Evolutionary conservation across 2,888 invertebrate genomes (phyloP), one percentile per base, ranked within the genome.

Genomic region (Diploptera punctata): DNA sequence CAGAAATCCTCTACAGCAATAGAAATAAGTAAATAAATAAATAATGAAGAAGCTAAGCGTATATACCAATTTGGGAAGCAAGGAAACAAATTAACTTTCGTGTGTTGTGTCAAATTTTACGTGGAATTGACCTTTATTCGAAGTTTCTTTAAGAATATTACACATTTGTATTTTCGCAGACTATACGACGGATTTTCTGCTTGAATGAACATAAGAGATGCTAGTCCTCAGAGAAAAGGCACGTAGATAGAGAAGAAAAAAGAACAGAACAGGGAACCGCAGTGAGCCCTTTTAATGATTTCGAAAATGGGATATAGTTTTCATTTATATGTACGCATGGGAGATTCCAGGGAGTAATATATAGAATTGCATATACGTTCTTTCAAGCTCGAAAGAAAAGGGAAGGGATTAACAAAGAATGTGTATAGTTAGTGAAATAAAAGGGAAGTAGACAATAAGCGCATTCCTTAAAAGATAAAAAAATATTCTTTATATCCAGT

Each of bases 231-330:
- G 24, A 52, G 24, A 24, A 33, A 52, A 52, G 10, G 52, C 24
- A 52, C 1, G 24, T 1, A 7, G 7, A 7, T 7, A 33, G 33
- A 33, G 10, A 52, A 2, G 24, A 24, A 21, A 24, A 2, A 10
- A 13, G 52, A 52, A 52, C 24, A 47, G 47, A 47, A 47, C 7
- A 47, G 47, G 18, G 19, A 47, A 47, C 18, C 47, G 19, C 5
- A 47, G 47, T 18, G 7, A 2, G 47, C 13, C 24, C 5, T 52
- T 52, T 52, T 52, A 52, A 52, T 52, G 52, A 52, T 24, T 52
- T 52, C 52, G 21, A 52, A 52, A 52, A 52, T 52, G 52, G 10
- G 19, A 52, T 52, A 52, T 24, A 52, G 52, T 52, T 52, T 52
- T 52, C 52, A 52, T 52, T 24, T 52, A 52, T 52, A 24, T 52